These are phyloP conservation scores for Amblyornis subalaris DNA, from an alignment of 2,113 vertebrate species.

Conservation along the genomic window DNA sequence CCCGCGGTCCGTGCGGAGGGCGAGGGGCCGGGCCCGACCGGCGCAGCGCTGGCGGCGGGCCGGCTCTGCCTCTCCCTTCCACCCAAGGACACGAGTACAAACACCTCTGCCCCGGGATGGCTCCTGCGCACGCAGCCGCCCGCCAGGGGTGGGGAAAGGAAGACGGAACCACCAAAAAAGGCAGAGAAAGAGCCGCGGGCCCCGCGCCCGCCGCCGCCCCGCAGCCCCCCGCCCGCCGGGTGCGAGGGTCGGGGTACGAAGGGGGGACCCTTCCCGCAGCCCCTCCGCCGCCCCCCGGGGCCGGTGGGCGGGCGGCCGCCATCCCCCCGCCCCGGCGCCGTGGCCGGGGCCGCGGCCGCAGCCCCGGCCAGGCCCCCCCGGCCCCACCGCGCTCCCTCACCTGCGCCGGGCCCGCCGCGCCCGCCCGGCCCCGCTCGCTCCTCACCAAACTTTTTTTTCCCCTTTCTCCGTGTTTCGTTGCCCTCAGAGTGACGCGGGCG, in stretches of 20 bases:
- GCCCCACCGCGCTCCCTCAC: neutral
- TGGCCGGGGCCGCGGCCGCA: neutral
- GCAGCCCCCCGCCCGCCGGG: neutral
- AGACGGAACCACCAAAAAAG: slow-evolving; percentile 22
- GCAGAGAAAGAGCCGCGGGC: neutral
- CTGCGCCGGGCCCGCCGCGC: neutral
- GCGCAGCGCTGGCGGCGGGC: neutral
- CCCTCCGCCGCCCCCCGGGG: neutral
- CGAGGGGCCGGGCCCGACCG: neutral
- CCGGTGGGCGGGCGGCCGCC: neutral
- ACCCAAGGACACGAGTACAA: slow-evolving; percentile 48
- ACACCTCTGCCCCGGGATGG: slow-evolving; percentile 37
- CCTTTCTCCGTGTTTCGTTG: slow-evolving; percentile 44
- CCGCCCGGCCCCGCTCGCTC: slow-evolving; percentile 44
- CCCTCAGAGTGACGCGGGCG: slow-evolving; percentile 51
- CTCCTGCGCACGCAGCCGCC: slow-evolving; percentile 42
- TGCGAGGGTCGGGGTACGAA: neutral
- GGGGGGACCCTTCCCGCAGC: neutral
- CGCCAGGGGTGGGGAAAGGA: neutral
- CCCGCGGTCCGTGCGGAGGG: neutral
- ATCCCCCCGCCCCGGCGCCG: neutral
- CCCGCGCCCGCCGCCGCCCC: neutral
- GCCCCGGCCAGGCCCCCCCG: neutral
- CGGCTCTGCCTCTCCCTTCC: neutral
- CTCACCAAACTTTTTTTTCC: slow-evolving; percentile 71